Evolutionary conservation across 2,113 vertebrate genomes (phyloP), one percentile per base, ranked within the genome.

Genomic region (Cryptoleucopteryx plumbea): DNA sequence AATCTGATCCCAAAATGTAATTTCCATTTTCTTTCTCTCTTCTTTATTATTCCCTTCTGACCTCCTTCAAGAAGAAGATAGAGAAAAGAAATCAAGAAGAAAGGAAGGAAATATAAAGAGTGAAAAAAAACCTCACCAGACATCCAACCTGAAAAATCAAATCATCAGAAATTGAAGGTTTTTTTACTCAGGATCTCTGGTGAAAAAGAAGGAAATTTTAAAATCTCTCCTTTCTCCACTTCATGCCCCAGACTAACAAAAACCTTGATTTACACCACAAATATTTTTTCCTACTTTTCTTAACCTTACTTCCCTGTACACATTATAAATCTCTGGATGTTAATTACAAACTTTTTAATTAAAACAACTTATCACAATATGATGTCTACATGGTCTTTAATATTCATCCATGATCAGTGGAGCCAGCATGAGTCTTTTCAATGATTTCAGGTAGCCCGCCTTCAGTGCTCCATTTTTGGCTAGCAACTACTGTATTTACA

Each of bases 141-240:
- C 20, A 56, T 63, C 7, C 38, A 93, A 43, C 4, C 11, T 20
- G 43, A 87, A 81, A 88, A 94, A 78, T 17, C 1, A 62, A 62
- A 27, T 50, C 0, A 22, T 47, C 6, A 1, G 0, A 67, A 90
- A 45, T 0, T 10, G 11, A 36, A 23, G 14, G 4, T 1, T 26
- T 82, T 82, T 63, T 80, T 16, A 12, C 23, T 58, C 29, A n/a
- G 14, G 6, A 23, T 18, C 5, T 71, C 42, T 55, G 4, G 11
- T 56, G 38, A 61, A 91, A 91, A 85, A 78, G 4, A 74, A 48
- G 16, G 20, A 67, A 45, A 48, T 56, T 34, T 66, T 32, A 4
- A 77, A 42, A 25, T 32, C 43, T 78, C 56, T 23, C 23, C 13
- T 85, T 82, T 16, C 16, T 66, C 25, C 16, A 26, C 36, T 88